These are phyloP conservation scores for Genyomyrus donnyi DNA, from an alignment of 2,113 vertebrate genomes.

Conservation along the genomic window DNA sequence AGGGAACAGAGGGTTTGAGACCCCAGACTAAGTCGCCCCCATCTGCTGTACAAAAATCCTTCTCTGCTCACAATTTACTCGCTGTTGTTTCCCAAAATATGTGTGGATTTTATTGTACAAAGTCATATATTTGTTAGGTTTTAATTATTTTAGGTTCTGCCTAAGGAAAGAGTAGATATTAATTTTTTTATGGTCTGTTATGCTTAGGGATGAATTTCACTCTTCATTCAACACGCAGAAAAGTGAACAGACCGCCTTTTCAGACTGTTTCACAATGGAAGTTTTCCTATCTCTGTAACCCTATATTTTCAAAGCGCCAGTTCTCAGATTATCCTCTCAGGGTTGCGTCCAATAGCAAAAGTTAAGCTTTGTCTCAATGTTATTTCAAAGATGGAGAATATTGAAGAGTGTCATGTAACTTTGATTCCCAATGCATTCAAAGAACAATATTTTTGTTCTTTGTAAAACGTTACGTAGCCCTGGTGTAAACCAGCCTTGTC, in stretches of 20 bases:
- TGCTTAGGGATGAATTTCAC: neutral
- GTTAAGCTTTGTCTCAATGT: neutral
- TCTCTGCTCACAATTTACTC: neutral
- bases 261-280: neutral
- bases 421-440: neutral
- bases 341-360: neutral
- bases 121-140: neutral
- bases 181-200: neutral
- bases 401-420: neutral
- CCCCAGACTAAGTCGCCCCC: neutral
- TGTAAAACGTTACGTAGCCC: neutral
- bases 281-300: neutral
- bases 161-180: neutral
- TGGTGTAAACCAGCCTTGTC: neutral
- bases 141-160: neutral
- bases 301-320: neutral
- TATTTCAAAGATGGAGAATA: neutral
- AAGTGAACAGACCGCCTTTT: neutral
- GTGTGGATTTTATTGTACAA: neutral
- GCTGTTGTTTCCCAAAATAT: neutral
- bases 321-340: neutral
- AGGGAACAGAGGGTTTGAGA: neutral
- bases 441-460: conserved; percentile 11
- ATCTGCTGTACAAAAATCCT: neutral
- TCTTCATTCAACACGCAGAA: neutral